phyloP scores from a whole-genome alignment of 1,140 invertebrate species.

The Lasioglossum baleicum region DNA sequence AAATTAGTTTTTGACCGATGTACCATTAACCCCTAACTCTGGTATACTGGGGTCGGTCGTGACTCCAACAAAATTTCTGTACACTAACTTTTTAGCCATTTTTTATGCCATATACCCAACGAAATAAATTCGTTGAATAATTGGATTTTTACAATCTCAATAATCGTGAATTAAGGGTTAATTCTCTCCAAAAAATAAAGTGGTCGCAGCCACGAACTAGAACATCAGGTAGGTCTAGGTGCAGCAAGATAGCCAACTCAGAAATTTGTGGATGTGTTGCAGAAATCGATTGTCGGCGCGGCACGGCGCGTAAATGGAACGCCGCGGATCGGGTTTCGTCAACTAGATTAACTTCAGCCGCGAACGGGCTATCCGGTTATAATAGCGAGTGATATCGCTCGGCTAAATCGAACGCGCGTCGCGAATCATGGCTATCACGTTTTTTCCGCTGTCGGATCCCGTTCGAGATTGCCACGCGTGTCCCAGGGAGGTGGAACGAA shows the following conservation, averaged over 20 bases:
- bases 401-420: constrained; percentile 6
- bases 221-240: too few relatives aligned
- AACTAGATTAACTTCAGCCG: constrained; percentile 41
- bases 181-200: too few relatives aligned
- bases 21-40: too few relatives aligned
- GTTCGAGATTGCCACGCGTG: neutral
- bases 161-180: too few relatives aligned
- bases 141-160: too few relatives aligned
- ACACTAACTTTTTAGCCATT: too few relatives aligned
- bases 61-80: too few relatives aligned
- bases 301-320: constrained; percentile 39
- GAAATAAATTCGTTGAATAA: too few relatives aligned
- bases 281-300: constrained; percentile 43
- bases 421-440: constrained; percentile 1
- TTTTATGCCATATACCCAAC: too few relatives aligned
- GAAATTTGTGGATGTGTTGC: constrained; percentile 54
- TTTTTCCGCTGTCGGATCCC: neutral
- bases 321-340: constrained; percentile 44
- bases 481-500: constrained; percentile 5
- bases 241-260: neutral
- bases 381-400: constrained; percentile 18
- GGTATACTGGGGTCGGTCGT: too few relatives aligned
- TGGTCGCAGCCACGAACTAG: too few relatives aligned
- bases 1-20: too few relatives aligned
- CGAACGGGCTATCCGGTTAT: constrained; percentile 41